Conservation (phyloP, 2,797 vertebrate species). For the Crocidura indochinensis region DNA sequence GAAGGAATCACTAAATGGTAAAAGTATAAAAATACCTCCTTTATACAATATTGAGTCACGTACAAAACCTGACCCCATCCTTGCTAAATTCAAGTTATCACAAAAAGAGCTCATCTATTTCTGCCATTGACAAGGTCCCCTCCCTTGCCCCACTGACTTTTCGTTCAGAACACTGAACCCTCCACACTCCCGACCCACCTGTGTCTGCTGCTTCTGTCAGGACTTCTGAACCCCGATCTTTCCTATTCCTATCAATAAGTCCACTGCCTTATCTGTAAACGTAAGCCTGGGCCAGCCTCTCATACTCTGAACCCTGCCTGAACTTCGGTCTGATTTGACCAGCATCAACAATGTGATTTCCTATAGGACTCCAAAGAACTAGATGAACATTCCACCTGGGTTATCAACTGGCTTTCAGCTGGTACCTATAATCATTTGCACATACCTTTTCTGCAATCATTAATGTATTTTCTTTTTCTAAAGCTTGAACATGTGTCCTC, state of each 20-base stretch:
- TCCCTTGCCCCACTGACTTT: neutral
- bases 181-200: neutral
- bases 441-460: constrained; percentile 92
- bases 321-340: constrained; percentile 43
- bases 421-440: constrained; percentile 28
- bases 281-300: constrained; percentile 30
- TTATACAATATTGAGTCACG: neutral
- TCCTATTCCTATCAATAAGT: neutral
- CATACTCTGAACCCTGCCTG: constrained; percentile 67
- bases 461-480: constrained; percentile 92
- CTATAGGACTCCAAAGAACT: constrained; percentile 27
- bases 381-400: neutral
- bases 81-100: constrained; percentile 12
- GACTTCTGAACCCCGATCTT: neutral
- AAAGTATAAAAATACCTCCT: constrained; percentile 1
- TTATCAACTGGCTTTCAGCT: neutral
- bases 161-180: accelerated
- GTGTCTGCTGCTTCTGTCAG: neutral
- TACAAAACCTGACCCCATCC: neutral
- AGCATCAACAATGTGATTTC: constrained; percentile 45
- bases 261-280: constrained; percentile 27
- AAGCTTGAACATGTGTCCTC: constrained; percentile 90
- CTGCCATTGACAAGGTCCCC: neutral
- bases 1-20: constrained; percentile 7
- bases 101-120: neutral